phyloP scores from a whole-genome alignment of 2,797 vertebrate genomes.

The Tapirus indicus region DNA sequence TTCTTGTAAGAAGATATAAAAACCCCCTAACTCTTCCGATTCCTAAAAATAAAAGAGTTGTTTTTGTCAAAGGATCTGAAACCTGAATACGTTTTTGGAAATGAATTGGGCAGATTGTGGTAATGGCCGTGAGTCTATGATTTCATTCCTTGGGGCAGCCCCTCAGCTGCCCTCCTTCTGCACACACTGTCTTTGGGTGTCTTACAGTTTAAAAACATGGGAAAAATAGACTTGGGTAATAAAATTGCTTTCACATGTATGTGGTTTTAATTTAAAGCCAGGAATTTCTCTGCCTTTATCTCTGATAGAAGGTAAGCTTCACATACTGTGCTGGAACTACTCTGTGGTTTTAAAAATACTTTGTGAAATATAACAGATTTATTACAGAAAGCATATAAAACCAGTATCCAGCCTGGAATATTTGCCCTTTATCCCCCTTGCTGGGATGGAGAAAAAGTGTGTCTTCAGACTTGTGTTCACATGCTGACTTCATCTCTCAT shows the following conservation, averaged over 20 bases:
- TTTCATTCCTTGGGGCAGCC: not conserved
- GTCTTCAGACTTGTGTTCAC: not conserved
- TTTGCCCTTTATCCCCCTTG: fast-evolving
- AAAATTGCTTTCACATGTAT: not conserved
- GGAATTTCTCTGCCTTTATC: conserved; percentile 8
- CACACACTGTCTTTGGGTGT: not conserved
- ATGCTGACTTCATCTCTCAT: not conserved
- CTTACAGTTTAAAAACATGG: not conserved
- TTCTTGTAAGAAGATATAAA: conserved; percentile 75
- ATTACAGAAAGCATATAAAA: not conserved
- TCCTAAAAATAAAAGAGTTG: conserved; percentile 77
- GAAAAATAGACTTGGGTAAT: not conserved
- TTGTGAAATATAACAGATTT: not conserved
- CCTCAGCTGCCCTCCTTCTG: fast-evolving
- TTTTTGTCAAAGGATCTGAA: conserved; percentile 68
- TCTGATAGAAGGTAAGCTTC: not conserved
- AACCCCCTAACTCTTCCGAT: not conserved
- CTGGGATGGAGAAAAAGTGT: not conserved
- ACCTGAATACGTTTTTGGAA: not conserved
- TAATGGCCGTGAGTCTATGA: not conserved
- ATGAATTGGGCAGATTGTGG: not conserved
- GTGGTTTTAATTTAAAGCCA: conserved; percentile 23
- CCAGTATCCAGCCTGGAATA: not conserved
- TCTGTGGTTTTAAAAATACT: not conserved
- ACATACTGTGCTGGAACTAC: not conserved